phyloP scores from a whole-genome alignment of 2,113 vertebrate genomes.

The Caloenas nicobarica region DNA sequence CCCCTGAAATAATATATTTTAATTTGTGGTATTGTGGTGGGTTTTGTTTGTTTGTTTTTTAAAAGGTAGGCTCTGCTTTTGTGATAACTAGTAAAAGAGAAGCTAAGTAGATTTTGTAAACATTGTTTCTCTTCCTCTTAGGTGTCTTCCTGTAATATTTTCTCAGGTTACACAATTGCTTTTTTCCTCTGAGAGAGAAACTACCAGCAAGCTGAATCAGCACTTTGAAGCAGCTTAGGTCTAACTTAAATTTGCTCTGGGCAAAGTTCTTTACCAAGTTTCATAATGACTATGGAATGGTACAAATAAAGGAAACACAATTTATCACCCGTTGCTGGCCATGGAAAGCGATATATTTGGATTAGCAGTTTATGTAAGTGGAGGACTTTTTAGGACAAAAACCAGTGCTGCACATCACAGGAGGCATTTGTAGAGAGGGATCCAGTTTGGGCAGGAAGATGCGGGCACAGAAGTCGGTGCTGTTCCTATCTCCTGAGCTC shows the following conservation, averaged over 20 bases:
- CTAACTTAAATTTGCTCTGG: neutral
- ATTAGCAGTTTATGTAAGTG: neutral
- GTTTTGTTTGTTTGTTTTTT: neutral
- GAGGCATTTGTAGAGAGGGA: neutral
- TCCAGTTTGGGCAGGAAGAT: neutral
- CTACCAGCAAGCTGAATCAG: neutral
- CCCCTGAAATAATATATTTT: slow-evolving; percentile 31
- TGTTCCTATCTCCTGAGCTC: neutral
- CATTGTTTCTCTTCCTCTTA: neutral
- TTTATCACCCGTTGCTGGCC: neutral
- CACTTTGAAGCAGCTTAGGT: neutral
- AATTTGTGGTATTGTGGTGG: neutral
- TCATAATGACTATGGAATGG: neutral
- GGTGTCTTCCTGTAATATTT: neutral
- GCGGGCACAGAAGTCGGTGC: neutral
- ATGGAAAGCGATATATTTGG: neutral
- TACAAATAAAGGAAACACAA: slow-evolving; percentile 6
- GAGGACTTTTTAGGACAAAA: neutral
- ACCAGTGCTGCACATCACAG: neutral
- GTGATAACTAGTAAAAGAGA: neutral
- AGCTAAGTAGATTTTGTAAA: neutral
- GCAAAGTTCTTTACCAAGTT: slow-evolving; percentile 15
- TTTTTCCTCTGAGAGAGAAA: neutral
- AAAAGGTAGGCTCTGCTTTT: neutral
- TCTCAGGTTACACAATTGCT: neutral